Percentiles rank a stretch among this genome's conserved stretches.
Evolutionary conservation across 2,797 vertebrate species (phyloP).

Genomic region (Rhynchotus rufescens): DNA sequence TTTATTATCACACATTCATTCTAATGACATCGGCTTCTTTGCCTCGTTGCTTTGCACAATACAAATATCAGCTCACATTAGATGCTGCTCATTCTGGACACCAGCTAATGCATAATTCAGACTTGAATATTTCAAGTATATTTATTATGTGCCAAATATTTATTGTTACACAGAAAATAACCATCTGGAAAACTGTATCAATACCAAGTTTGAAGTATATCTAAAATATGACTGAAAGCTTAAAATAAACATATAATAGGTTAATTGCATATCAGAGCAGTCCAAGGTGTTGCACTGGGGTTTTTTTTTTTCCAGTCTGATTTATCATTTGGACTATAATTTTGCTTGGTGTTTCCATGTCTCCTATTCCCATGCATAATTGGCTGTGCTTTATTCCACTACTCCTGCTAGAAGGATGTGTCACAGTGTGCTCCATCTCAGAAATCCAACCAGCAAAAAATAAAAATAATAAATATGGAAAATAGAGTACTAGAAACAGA

Average conservation of each 20-base stretch:
- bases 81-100: slow-evolving; percentile 33
- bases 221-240: neutral
- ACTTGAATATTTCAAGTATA: neutral
- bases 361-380: neutral
- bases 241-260: neutral
- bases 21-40: neutral
- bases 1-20: slow-evolving; percentile 7
- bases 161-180: neutral
- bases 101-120: neutral
- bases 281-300: neutral
- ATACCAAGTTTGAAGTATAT: neutral
- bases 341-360: neutral
- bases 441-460: neutral
- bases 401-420: neutral
- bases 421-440: neutral
- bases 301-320: neutral
- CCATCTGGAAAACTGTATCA: neutral
- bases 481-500: neutral
- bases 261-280: neutral
- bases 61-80: neutral
- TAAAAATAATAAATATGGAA: neutral
- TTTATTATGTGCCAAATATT: neutral
- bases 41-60: slow-evolving; percentile 10
- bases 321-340: neutral
- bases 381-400: neutral